Evolutionary conservation across 2,888 invertebrate species (phyloP), one percentile per base, ranked within the genome.

Genomic region (Torymus auratus): DNA sequence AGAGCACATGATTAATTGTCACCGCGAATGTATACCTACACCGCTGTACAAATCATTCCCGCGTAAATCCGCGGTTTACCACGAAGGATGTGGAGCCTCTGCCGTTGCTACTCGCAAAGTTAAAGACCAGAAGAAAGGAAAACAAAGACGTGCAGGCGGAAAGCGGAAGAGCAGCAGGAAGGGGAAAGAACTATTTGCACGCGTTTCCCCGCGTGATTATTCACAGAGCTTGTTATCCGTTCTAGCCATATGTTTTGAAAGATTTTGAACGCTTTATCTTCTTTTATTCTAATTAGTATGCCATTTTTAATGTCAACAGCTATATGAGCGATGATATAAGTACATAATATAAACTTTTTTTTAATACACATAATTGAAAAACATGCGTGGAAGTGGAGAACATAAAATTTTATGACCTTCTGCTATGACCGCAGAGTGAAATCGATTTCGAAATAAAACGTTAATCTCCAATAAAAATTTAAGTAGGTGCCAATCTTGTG

Each of bases 261-360:
- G 15, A 28, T 56, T 41, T 58, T 41, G 41, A 41, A 12, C 28
- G 28, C 15, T 69, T 69, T 69, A 69, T 41, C 15, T 56, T 17
- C 28, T 58, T 56, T 41, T 41, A n/a, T 10, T n/a, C n/a, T 50
- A 50, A 64, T 15, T 50, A 50, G 64, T 50, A 50, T 15, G 15
- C 64, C 15, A 4, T 64, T n/a, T 41, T n/a, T 64, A 64, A 64
- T 64, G 64, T 14, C 13, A 15, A 23, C 13, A n/a, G 15, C n/a
- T 4, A 41, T 13, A 56, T 56, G 56, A 0, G 4, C 28, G 28
- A 55, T 14, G 14, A 0, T 55, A 13, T 13, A 55, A n/a, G n/a
- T n/a, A n/a, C 20, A 20, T 20, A 20, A 20, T 20, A 20, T 1
- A 20, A 20, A 20, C 20, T 56, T 56, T 56, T 55, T 28, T 41